Conservation (phyloP, 2,888 invertebrate genomes). For the Stenoptilia bipunctidactyla region DNA sequence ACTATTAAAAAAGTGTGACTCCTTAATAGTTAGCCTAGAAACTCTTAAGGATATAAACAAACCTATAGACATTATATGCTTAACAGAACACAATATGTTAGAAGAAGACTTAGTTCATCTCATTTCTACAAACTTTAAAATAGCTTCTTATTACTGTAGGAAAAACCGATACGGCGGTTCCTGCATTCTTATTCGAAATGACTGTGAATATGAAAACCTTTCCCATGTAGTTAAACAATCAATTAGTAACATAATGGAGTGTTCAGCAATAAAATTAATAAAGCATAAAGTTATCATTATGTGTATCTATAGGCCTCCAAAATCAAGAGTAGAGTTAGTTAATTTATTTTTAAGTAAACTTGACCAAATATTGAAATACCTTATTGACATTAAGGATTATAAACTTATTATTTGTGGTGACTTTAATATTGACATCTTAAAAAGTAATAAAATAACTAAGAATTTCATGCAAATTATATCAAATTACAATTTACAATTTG, state of each 20-base stretch:
- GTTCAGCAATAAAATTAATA: conserved; percentile 9
- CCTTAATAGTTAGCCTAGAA: conserved; percentile 6
- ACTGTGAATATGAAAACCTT: not conserved
- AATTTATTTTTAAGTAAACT: conserved; percentile 5
- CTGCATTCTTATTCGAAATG: conserved; percentile 7
- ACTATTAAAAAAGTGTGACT: conserved; percentile 7
- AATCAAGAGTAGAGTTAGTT: not conserved
- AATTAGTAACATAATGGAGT: conserved; percentile 7
- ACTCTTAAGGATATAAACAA: conserved; percentile 2
- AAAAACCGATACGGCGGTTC: conserved; percentile 10
- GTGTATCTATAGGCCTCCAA: conserved; percentile 11
- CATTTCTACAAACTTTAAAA: conserved; percentile 4
- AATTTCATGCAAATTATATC: not conserved
- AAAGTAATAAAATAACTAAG: not conserved
- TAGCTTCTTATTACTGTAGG: conserved; percentile 6
- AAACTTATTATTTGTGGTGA: conserved; percentile 9
- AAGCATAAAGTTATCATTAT: conserved; percentile 6
- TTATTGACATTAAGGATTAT: not conserved
- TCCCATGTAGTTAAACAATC: conserved; percentile 1
- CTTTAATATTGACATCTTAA: conserved; percentile 7
- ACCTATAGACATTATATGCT: conserved; percentile 10
- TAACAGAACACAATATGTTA: conserved; percentile 15
- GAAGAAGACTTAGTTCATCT: conserved; percentile 2
- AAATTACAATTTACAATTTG: conserved; percentile 1
- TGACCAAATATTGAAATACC: conserved; percentile 3